These are phyloP conservation scores for Hydractinia echinata DNA, from an alignment of 30 jellyfish, hydroid and myxozoan species.

Conservation along the genomic window DNA sequence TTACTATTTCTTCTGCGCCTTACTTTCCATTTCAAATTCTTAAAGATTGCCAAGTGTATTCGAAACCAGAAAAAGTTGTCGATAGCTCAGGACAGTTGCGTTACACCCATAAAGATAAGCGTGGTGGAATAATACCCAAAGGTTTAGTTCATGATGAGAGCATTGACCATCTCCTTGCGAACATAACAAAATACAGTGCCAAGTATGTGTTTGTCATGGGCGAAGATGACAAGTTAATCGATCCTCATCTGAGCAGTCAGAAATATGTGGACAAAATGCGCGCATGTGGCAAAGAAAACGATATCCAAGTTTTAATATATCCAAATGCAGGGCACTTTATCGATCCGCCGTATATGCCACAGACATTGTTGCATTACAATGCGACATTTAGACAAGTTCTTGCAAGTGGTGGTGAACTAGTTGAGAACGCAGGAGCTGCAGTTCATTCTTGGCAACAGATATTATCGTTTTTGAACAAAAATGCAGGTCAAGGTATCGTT, in stretches of 20 bases:
- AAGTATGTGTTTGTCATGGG: constrained; percentile 19
- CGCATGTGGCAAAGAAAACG: constrained; percentile 6
- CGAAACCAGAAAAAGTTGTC: background rate
- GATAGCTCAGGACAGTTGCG: background rate
- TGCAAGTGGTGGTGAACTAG: constrained; percentile 51
- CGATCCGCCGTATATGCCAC: constrained; percentile 75
- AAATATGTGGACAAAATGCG: background rate
- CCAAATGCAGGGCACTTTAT: constrained; percentile 70
- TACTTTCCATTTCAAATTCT: background rate
- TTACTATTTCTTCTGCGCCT: constrained; percentile 1
- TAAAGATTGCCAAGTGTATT: background rate
- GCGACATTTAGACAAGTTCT: background rate
- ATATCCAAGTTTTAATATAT: background rate
- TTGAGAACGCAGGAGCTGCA: constrained; percentile 59
- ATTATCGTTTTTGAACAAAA: constrained; percentile 25
- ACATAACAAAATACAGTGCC: constrained; percentile 12
- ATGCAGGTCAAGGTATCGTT: background rate
- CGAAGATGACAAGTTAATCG: constrained; percentile 15
- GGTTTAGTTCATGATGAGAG: background rate
- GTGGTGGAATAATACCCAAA: background rate
- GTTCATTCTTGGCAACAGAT: constrained; percentile 63
- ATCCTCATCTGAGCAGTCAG: constrained; percentile 4
- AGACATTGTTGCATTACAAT: background rate
- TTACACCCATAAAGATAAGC: background rate
- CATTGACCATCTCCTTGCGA: background rate